phyloP scores from a whole-genome alignment of 2,113 vertebrate genomes.

The Pseudopodoces humilis region DNA sequence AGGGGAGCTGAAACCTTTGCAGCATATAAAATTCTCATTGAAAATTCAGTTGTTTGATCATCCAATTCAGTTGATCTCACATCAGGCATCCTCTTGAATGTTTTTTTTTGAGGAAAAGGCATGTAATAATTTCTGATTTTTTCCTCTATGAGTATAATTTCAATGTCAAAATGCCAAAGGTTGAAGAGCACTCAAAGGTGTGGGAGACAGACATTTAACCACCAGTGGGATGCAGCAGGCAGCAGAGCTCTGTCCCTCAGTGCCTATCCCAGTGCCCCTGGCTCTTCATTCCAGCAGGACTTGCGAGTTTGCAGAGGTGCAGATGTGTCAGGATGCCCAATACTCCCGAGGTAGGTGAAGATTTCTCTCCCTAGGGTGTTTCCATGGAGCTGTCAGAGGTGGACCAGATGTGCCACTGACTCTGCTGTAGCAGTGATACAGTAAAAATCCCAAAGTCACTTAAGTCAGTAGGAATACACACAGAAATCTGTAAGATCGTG shows the following conservation, averaged over 20 bases:
- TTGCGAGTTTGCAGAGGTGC: rapidly evolving
- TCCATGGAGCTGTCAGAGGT: neutral
- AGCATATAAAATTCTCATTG: neutral
- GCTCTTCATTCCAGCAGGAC: neutral
- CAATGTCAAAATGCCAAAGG: neutral
- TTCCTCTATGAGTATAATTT: neutral
- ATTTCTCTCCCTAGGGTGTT: neutral
- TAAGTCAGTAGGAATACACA: neutral
- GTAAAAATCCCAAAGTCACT: neutral
- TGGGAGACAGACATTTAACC: neutral
- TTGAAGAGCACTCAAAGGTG: neutral
- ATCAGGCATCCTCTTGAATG: neutral
- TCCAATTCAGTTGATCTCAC: neutral
- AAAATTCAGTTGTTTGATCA: neutral
- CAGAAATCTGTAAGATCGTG: neutral
- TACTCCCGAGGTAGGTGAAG: neutral
- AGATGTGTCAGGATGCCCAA: neutral
- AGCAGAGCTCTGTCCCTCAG: neutral
- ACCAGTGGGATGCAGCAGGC: neutral
- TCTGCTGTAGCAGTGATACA: neutral
- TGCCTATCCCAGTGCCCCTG: neutral
- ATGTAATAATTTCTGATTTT: neutral
- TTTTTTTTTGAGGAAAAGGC: neutral
- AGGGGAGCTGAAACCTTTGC: neutral
- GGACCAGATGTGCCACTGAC: neutral